Conservation (phyloP, 1,140 invertebrate genomes). For the Drosophila tsacasi region DNA sequence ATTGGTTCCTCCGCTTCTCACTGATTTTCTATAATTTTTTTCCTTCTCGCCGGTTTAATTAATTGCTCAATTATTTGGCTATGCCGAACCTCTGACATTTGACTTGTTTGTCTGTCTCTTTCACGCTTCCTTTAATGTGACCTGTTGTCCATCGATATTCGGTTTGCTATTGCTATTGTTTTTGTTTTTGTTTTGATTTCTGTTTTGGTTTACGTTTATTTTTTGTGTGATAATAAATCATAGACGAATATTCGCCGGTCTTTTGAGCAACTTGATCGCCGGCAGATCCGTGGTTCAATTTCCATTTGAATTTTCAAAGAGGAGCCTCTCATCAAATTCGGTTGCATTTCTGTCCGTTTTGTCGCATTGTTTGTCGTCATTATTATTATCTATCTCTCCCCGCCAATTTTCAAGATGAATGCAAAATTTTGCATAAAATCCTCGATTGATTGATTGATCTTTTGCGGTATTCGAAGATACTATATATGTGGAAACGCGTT, state of each 20-base stretch:
- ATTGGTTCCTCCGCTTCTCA: constrained; percentile 47
- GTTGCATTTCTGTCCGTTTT: constrained; percentile 53
- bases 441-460: constrained; percentile 46
- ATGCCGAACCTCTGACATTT: constrained; percentile 77
- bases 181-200: neutral
- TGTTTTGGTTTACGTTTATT: neutral
- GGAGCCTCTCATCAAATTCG: constrained; percentile 29
- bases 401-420: constrained; percentile 33
- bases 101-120: constrained; percentile 49
- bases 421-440: constrained; percentile 45
- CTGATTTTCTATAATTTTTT: constrained; percentile 58
- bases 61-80: constrained; percentile 81
- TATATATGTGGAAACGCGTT: constrained; percentile 20
- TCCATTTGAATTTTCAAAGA: constrained; percentile 7
- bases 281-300: constrained; percentile 16
- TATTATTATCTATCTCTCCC: constrained; percentile 6
- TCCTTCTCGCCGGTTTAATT: constrained; percentile 63
- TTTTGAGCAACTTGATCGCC: constrained; percentile 23
- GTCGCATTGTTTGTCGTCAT: constrained; percentile 30
- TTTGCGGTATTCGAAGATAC: constrained; percentile 3
- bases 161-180: constrained; percentile 10
- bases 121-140: constrained; percentile 74
- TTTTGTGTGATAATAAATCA: constrained; percentile 63
- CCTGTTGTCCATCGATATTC: constrained; percentile 44
- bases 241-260: constrained; percentile 33